Percentiles rank a stretch among this genome's conserved stretches.
These are phyloP conservation scores for Apantesis nais DNA, from an alignment of 2,888 invertebrate genomes.

Conservation along the genomic window DNA sequence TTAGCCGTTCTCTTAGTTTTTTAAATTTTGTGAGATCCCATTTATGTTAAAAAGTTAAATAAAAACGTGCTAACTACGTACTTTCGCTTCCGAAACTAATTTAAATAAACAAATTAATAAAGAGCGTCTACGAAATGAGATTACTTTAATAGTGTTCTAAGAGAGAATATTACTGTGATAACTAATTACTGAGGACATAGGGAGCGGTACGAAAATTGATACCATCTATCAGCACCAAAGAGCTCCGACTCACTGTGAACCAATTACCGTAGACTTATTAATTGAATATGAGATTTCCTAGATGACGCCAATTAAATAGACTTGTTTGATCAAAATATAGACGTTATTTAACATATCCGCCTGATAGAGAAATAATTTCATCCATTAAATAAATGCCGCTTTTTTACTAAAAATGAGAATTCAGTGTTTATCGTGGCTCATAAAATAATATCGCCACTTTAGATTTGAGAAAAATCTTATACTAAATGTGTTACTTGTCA, in stretches of 20 bases:
- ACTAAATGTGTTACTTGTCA: conserved; percentile 33
- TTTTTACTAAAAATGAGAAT: conserved; percentile 45
- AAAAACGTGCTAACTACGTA: background rate
- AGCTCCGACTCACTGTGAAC: conserved; percentile 59
- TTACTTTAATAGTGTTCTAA: conserved; percentile 39
- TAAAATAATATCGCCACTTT: conserved; percentile 62
- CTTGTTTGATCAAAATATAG: conserved; percentile 71
- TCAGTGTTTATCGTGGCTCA: conserved; percentile 52
- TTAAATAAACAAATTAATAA: conserved; percentile 50
- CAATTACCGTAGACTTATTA: conserved; percentile 72
- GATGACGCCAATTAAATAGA: conserved; percentile 71
- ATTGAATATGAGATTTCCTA: conserved; percentile 70
- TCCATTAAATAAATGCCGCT: conserved; percentile 65
- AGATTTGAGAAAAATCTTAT: conserved; percentile 40
- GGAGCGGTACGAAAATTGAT: conserved; percentile 61
- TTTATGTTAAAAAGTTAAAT: background rate
- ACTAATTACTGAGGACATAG: conserved; percentile 48
- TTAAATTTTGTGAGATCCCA: too few species aligned
- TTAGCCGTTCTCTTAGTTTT: background rate
- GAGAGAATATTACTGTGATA: conserved; percentile 50
- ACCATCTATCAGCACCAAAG: conserved; percentile 63
- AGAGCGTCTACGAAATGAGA: conserved; percentile 31
- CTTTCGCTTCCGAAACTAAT: conserved; percentile 23
- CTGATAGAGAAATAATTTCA: conserved; percentile 65
- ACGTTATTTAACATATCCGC: conserved; percentile 65